Evolutionary conservation across 30 jellyfish, hydroid and myxozoan species (phyloP), one percentile per base, ranked within the genome.

Genomic region (Aurelia aurita): DNA sequence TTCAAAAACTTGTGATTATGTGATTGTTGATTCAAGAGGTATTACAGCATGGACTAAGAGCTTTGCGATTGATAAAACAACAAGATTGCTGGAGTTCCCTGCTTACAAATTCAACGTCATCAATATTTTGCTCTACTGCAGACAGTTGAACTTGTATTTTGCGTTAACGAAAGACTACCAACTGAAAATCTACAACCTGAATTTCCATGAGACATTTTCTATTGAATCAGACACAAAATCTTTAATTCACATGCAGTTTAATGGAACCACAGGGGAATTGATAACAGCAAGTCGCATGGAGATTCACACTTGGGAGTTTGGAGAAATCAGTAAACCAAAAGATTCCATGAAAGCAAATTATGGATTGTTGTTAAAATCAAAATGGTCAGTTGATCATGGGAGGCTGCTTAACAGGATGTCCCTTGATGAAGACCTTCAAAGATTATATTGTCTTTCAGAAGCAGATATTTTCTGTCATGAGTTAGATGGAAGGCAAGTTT

Each of bases 11-110:
- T 54, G 90, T 21, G 96, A 90, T n/a, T 75, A 83, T 43, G 63
- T 90, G 16, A 83, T 90, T 47, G 90, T 80, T 44, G 97, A 90
- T 72, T 90, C 97, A 14, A 74, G 96, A 28, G 97, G 97, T 58
- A 71, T 90, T 12, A 72, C 90, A 14, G 89, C 91, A 2, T 90
- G 97, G 97, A 71, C 61, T 5, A 84, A 77, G 20, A 84, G 62
- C 31, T 79, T 76, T 47, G 79, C 85, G 0, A 34, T 54, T 23
- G 86, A 82, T 74, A 77, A 58, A 35, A 77, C 93, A 15, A 23
- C 88, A 47, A 75, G 93, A 45, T 35, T 84, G 60, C 15, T 90
- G 88, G 89, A 67, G 19, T 90, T 83, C 43, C 77, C 89, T 18
- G 91, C 96, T 2, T 79, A 90, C 77, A 69, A 83, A 61, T 90